Evolutionary conservation across 2,888 invertebrate species (phyloP).

Genomic region (Octodonta nipae): DNA sequence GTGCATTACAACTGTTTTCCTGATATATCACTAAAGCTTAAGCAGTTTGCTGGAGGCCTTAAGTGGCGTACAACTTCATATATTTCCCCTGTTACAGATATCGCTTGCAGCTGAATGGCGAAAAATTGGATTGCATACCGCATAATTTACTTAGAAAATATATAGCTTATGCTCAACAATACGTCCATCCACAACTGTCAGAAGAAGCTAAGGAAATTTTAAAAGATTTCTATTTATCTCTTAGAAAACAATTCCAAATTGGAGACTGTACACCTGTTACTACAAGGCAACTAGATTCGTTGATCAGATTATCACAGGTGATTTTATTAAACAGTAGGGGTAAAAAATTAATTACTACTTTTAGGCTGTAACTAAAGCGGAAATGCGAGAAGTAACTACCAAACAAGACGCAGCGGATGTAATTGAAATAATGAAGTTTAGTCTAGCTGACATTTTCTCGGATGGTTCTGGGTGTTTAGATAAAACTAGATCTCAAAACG

Average conservation of each 20-base stretch:
- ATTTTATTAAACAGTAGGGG: neutral
- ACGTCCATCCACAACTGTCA: conserved; percentile 68
- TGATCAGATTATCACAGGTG: conserved; percentile 70
- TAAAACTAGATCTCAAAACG: conserved; percentile 54
- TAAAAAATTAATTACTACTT: conserved; percentile 7
- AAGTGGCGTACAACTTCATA: too few relatives aligned
- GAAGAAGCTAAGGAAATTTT: conserved; percentile 56
- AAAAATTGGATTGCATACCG: conserved; percentile 59
- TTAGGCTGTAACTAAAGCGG: conserved; percentile 76
- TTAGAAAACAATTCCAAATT: conserved; percentile 54
- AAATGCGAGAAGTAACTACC: conserved; percentile 69
- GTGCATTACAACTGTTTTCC: too few relatives aligned
- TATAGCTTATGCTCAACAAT: conserved; percentile 79
- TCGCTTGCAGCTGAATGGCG: conserved; percentile 47
- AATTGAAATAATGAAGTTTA: conserved; percentile 69
- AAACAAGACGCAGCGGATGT: conserved; percentile 72
- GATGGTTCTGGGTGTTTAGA: conserved; percentile 56
- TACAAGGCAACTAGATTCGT: conserved; percentile 74
- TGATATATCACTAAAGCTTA: too few relatives aligned
- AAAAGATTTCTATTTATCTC: conserved; percentile 66
- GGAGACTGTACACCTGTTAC: conserved; percentile 68
- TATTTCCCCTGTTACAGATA: too few relatives aligned
- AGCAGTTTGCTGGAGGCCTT: too few relatives aligned
- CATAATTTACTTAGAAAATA: conserved; percentile 71
- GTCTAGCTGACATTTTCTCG: conserved; percentile 62